A percentile compares a stretch with the other conserved stretches of the same genome.
Conservation (phyloP, 1,140 invertebrate genomes). For the Nasonia vitripennis region DNA sequence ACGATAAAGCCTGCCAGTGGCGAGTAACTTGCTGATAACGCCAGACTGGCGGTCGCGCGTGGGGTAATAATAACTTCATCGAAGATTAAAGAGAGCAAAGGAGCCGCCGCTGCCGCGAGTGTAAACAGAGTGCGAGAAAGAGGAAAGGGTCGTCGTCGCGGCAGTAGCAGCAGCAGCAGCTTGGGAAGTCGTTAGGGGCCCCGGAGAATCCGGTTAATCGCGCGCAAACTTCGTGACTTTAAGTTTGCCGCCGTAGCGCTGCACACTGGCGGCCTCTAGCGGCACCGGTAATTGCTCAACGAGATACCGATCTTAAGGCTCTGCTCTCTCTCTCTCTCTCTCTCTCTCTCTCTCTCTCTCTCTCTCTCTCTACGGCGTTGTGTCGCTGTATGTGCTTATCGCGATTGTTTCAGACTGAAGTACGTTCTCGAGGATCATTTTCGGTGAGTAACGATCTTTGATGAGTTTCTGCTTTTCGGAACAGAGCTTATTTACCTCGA, state of each 20-base stretch:
- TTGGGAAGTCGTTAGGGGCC: constrained; percentile 47
- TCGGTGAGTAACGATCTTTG: not conserved
- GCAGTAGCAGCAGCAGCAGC: not conserved
- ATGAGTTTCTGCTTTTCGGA: not conserved
- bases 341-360: not conserved
- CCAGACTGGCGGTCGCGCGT: not conserved
- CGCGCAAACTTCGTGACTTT: constrained; percentile 47
- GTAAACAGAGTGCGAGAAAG: constrained; percentile 22
- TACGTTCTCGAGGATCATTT: not conserved
- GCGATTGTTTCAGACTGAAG: not conserved
- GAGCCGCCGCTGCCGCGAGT: not conserved
- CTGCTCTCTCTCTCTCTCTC: not conserved
- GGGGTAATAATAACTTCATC: constrained; percentile 19
- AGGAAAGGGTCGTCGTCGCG: not conserved
- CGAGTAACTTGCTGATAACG: not conserved
- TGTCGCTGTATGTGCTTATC: not conserved
- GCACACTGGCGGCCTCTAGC: not conserved
- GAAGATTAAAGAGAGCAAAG: constrained; percentile 31
- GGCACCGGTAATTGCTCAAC: constrained; percentile 39
- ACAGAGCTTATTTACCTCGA: too few relatives aligned
- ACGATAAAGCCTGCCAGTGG: not conserved
- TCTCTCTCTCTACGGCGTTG: not conserved
- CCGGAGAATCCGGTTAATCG: constrained; percentile 41
- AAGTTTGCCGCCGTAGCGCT: constrained; percentile 14
- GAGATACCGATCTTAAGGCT: constrained; percentile 42